Evolutionary conservation across 2,113 vertebrate species (phyloP).

Genomic region (Hiodon tergisus): DNA sequence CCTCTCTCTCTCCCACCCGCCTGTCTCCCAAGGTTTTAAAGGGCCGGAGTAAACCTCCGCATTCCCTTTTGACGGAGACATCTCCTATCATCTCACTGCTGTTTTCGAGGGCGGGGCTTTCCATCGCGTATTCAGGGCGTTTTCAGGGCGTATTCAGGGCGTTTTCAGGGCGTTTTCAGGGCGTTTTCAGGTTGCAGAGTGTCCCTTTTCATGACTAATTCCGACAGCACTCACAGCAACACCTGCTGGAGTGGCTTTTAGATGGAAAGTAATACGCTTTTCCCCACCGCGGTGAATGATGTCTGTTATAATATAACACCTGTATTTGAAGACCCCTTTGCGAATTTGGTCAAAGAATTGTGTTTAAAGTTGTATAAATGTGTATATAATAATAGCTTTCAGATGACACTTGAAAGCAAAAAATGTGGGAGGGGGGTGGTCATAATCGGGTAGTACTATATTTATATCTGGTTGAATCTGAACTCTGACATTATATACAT

Average conservation of each 20-base stretch:
- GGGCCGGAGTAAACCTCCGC: neutral
- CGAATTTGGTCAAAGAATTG: too few relatives aligned
- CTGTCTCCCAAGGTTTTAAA: neutral
- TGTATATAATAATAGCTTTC: too few relatives aligned
- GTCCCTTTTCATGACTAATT: neutral
- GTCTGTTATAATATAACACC: too few relatives aligned
- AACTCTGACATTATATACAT: conserved; percentile 77
- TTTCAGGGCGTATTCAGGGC: neutral
- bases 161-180: neutral
- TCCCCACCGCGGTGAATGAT: too few relatives aligned
- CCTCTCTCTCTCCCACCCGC: neutral
- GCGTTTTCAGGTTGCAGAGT: neutral
- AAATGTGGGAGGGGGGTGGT: neutral
- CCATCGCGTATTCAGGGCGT: neutral
- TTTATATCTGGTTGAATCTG: conserved; percentile 58
- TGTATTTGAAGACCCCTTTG: too few relatives aligned
- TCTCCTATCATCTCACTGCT: neutral
- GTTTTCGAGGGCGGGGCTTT: neutral
- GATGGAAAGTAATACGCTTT: too few relatives aligned
- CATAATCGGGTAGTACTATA: too few relatives aligned
- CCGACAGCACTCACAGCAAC: neutral
- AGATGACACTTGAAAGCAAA: too few relatives aligned
- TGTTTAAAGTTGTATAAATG: too few relatives aligned
- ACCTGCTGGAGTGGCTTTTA: conserved; percentile 2
- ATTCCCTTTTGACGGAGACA: neutral